Evolutionary conservation across 1,140 invertebrate species (phyloP).

Genomic region (Hormaphis cornu): DNA sequence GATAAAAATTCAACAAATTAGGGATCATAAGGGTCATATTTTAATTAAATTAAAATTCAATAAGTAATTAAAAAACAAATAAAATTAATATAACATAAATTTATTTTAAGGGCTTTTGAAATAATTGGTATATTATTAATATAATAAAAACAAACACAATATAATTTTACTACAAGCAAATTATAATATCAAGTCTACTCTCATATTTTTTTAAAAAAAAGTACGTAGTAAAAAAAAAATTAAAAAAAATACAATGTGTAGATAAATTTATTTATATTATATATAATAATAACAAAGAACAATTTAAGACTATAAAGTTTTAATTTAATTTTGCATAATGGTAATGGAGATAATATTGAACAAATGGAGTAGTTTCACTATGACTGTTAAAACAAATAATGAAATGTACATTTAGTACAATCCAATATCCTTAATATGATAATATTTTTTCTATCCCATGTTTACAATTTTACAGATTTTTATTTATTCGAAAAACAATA

Average conservation of each 20-base stretch:
- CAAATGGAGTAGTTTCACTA: neutral
- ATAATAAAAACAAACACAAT: slow-evolving; percentile 9
- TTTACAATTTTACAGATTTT: neutral
- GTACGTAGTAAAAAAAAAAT: too few species aligned
- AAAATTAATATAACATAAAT: slow-evolving; percentile 3
- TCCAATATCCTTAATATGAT: neutral
- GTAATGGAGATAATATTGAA: slow-evolving; percentile 7
- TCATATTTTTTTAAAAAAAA: slow-evolving; percentile 1
- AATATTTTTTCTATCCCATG: neutral
- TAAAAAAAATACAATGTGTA: neutral
- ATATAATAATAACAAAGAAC: slow-evolving; percentile 15
- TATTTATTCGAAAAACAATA: neutral
- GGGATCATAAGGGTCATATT: neutral
- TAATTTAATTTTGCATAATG: neutral
- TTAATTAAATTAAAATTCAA: neutral
- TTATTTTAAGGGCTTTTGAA: neutral
- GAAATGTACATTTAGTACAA: slow-evolving; percentile 8
- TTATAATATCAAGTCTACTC: slow-evolving; percentile 20
- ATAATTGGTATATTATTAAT: slow-evolving; percentile 1
- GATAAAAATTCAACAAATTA: neutral
- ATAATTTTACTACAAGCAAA: slow-evolving; percentile 21
- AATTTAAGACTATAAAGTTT: neutral
- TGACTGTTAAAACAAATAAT: neutral
- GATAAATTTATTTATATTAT: neutral
- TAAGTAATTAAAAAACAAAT: neutral